Base-by-base conservation (phyloP, 2,888 invertebrate species). In the Asteroscopus sphinx region DNA sequence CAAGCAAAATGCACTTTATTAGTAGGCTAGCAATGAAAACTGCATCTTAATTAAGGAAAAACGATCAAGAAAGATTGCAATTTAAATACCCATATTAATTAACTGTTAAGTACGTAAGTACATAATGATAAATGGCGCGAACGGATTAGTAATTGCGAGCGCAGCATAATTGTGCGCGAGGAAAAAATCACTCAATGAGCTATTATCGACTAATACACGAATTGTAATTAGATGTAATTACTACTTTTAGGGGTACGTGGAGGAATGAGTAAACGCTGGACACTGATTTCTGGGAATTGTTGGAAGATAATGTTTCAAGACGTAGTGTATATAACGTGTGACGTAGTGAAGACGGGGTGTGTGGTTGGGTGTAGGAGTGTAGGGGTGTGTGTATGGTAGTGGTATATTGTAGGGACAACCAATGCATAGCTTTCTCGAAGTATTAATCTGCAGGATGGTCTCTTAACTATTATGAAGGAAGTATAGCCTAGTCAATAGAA, bases 171-270 rank as follows among this genome's bases (percentile, higher is more conserved):
- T 73, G 79, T 74, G 44, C 9, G 66, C 59, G 37, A 47, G 52
- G 51, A 83, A 83, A 85, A 85, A 83, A 81, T 73, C 80, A 80
- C 80, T 83, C 74, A 72, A 59, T 67, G 59, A 66, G 40, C 74
- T 56, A 81, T 83, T 82, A 80, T 60, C 45, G 76, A 67, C 65
- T 75, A 71, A 71, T 70, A 60, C 54, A 57, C 55, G 55, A 77
- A 76, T 68, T 63, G 66, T 77, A 76, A 81, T 74, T 73, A 73
- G 60, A 55, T 65, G 44, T 74, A 77, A 79, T 77, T 55, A 71
- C 67, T 54, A 57, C 47, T 72, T 69, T 76, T 65, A 73, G 76
- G 47, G 73, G 28, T 79, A 54, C 33, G 25, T 36, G 11, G 40
- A 25, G 17, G 45, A 32, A 52, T 47, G 12, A 15, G 45, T 53